Percentiles rank a stretch among this genome's conserved stretches.
phyloP scores from a whole-genome alignment of 1,140 invertebrate species.

The Ceratina japonica region DNA sequence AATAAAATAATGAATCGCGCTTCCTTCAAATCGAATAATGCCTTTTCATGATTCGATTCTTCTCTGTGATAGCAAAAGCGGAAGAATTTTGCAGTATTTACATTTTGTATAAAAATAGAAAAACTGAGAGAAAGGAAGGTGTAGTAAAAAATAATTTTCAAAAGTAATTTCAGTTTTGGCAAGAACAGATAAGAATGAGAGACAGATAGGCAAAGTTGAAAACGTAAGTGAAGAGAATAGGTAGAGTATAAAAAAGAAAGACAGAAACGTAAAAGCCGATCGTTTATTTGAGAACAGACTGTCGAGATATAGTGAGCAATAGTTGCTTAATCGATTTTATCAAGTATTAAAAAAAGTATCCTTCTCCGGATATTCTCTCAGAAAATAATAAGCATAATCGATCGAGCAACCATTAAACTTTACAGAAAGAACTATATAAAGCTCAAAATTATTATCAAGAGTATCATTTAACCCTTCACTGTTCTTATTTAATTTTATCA shows the following conservation, averaged over 20 bases:
- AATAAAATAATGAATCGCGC: conserved; percentile 9
- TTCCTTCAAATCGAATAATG: not conserved
- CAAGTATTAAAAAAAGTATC: not conserved
- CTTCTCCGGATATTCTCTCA: not conserved
- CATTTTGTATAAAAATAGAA: conserved; percentile 1
- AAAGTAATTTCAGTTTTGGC: conserved; percentile 6
- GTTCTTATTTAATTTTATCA: no score
- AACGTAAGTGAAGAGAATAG: conserved; percentile 8
- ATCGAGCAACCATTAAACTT: conserved; percentile 10
- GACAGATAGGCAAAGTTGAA: conserved; percentile 4
- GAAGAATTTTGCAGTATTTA: not conserved
- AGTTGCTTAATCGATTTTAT: not conserved
- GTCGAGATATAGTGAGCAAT: not conserved
- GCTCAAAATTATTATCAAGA: not conserved
- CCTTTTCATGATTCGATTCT: not conserved
- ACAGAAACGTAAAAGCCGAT: conserved; percentile 22
- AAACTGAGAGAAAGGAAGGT: not conserved
- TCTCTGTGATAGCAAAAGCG: conserved; percentile 67
- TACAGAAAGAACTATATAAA: conserved; percentile 14
- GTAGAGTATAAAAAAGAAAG: conserved; percentile 32
- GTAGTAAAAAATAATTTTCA: not conserved
- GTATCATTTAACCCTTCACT: no score
- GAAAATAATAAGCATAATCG: not conserved
- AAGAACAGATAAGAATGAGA: conserved; percentile 18
- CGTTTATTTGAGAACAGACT: conserved; percentile 39